Conservation (phyloP, 37 sponge, comb jelly and placozoan genomes). For the Spongilla lacustris region DNA sequence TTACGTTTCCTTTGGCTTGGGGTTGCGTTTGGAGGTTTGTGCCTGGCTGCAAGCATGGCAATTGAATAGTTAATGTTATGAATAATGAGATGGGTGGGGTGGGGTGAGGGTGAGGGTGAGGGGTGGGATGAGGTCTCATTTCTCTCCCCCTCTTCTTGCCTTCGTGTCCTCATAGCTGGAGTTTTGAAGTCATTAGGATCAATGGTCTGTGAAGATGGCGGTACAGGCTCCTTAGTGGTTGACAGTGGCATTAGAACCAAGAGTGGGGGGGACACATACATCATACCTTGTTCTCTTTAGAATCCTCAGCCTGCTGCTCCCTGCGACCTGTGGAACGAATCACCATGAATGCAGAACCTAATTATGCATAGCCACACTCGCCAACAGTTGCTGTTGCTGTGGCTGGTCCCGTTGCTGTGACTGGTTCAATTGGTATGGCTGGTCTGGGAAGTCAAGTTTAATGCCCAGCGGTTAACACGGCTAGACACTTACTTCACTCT, state of each 20-base stretch:
- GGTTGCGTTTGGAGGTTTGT: not conserved
- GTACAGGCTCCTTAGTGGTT: not conserved
- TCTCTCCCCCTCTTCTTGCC: not conserved
- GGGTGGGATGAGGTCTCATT: too few species aligned
- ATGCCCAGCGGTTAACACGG: not conserved
- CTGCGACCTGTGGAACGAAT: not conserved
- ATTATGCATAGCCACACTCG: not conserved
- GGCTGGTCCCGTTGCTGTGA: not conserved
- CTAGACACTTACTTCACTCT: not conserved
- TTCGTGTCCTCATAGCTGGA: not conserved
- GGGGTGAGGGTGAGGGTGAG: too few species aligned
- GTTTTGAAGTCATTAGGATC: not conserved
- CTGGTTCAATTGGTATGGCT: not conserved
- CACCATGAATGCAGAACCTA: not conserved
- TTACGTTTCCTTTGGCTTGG: not conserved
- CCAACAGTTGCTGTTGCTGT: not conserved
- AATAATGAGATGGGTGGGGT: too few species aligned
- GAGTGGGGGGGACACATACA: not conserved
- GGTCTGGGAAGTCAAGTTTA: not conserved
- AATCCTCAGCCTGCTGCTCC: not conserved
- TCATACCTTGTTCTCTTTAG: not conserved
- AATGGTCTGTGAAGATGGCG: not conserved
- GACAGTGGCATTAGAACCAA: not conserved
- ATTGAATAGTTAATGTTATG: too few species aligned
- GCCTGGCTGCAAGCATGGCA: not conserved